A percentile compares a stretch with the other conserved stretches of the same genome.
These are phyloP conservation scores for Calephelis perditalis DNA, from an alignment of 2,888 invertebrate genomes.

Conservation along the genomic window DNA sequence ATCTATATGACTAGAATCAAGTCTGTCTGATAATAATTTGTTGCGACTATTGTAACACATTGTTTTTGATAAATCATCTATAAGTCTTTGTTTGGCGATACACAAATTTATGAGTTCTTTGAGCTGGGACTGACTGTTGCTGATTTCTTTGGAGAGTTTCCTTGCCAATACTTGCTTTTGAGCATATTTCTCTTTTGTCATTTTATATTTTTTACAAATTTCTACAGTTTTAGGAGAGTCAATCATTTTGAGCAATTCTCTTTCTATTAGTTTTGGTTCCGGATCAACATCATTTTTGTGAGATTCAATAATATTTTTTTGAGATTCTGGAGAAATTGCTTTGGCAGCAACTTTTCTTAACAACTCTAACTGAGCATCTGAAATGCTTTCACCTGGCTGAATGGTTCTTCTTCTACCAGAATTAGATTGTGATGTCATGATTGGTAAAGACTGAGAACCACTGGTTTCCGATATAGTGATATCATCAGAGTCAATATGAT, in stretches of 20 bases:
- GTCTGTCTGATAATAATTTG: conserved; percentile 76
- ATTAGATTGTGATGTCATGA: conserved; percentile 70
- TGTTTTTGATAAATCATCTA: conserved; percentile 79
- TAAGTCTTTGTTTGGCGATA: conserved; percentile 83
- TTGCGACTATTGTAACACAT: conserved; percentile 52
- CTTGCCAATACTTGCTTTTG: conserved; percentile 69
- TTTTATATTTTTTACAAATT: conserved; percentile 74
- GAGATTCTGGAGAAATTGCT: conserved; percentile 72
- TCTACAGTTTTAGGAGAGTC: conserved; percentile 70
- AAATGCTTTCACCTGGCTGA: conserved; percentile 79
- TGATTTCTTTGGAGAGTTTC: conserved; percentile 78
- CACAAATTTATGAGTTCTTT: conserved; percentile 84
- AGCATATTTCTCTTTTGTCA: conserved; percentile 69
- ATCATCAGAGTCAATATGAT: conserved; percentile 71
- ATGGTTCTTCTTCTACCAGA: conserved; percentile 77
- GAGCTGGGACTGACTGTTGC: conserved; percentile 82
- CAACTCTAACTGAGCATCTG: conserved; percentile 78
- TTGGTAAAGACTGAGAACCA: conserved; percentile 67
- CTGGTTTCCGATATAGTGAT: conserved; percentile 72
- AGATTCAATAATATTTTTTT: conserved; percentile 75
- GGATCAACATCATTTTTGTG: conserved; percentile 74
- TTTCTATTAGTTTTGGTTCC: conserved; percentile 74
- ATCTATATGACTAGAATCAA: conserved; percentile 74
- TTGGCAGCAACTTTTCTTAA: conserved; percentile 79
- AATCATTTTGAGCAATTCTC: conserved; percentile 73